Conservation (phyloP, 2,888 invertebrate species). For the Stenolophus ochropezus region DNA sequence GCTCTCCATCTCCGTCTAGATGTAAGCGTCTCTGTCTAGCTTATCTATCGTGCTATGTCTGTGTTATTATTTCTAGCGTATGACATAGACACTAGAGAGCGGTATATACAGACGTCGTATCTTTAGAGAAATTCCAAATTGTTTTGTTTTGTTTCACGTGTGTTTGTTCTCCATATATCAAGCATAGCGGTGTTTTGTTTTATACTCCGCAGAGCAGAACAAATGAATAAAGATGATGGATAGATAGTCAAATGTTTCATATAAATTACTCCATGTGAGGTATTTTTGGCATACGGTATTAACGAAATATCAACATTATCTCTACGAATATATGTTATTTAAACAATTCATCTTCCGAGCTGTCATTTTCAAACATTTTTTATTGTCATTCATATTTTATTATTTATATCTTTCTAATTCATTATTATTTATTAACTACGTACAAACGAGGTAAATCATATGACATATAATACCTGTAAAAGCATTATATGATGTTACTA, state of each 20-base stretch:
- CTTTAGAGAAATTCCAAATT: constrained; percentile 18
- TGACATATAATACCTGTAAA: too few relatives aligned
- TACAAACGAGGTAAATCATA: too few relatives aligned
- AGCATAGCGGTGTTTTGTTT: constrained; percentile 32
- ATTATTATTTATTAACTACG: too few relatives aligned
- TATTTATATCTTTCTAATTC: too few relatives aligned
- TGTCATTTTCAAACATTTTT: too few relatives aligned
- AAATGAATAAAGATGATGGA: constrained; percentile 6
- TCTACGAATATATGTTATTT: too few relatives aligned
- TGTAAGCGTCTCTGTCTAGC: neutral
- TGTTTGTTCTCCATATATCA: constrained; percentile 20
- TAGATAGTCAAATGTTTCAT: constrained; percentile 16
- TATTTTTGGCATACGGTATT: too few relatives aligned
- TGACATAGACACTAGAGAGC: neutral
- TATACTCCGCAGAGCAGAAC: constrained; percentile 10
- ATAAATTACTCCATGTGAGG: neutral
- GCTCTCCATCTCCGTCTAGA: neutral
- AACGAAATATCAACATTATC: too few relatives aligned
- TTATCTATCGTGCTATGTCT: neutral
- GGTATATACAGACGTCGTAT: neutral
- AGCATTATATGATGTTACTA: too few relatives aligned
- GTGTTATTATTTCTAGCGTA: neutral
- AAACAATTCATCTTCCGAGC: too few relatives aligned
- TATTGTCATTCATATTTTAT: too few relatives aligned
- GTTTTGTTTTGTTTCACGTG: neutral